Evolutionary conservation across 2,797 vertebrate species (phyloP).

Genomic region (Gorsachius magnificus): DNA sequence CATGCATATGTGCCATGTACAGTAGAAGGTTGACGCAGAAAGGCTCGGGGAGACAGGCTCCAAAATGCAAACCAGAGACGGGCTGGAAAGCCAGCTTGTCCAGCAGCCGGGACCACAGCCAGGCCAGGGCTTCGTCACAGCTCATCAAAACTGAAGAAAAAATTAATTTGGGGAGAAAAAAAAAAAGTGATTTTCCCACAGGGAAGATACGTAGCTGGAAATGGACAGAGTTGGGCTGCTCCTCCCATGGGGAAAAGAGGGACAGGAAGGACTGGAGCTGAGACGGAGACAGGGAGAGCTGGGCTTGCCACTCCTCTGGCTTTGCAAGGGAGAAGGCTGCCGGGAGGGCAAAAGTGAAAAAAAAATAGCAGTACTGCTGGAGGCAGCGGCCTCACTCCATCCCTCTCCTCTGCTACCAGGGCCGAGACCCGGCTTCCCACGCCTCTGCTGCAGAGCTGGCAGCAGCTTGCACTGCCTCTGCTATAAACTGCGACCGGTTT

Average conservation of each 20-base stretch:
- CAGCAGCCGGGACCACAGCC: not conserved
- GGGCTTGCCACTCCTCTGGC: not conserved
- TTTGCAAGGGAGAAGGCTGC: not conserved
- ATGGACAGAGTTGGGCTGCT: not conserved
- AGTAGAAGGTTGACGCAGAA: not conserved
- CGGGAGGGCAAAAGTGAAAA: not conserved
- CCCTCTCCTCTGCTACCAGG: not conserved
- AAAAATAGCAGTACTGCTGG: not conserved
- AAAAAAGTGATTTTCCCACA: not conserved
- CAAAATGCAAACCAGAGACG: rapidly evolving
- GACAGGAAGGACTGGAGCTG: not conserved
- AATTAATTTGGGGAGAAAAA: not conserved
- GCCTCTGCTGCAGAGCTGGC: not conserved
- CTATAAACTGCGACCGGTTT: rapidly evolving
- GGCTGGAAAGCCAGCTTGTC: not conserved
- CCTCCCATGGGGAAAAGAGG: not conserved
- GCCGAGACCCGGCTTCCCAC: not conserved
- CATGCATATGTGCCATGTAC: not conserved
- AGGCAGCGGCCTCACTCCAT: not conserved
- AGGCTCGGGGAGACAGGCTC: not conserved
- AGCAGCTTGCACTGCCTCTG: rapidly evolving
- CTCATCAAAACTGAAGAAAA: not conserved
- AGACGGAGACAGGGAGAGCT: not conserved
- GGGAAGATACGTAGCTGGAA: not conserved
- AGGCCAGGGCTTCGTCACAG: not conserved